Conservation (phyloP, 2,888 invertebrate species). For the Papilio gigon region DNA sequence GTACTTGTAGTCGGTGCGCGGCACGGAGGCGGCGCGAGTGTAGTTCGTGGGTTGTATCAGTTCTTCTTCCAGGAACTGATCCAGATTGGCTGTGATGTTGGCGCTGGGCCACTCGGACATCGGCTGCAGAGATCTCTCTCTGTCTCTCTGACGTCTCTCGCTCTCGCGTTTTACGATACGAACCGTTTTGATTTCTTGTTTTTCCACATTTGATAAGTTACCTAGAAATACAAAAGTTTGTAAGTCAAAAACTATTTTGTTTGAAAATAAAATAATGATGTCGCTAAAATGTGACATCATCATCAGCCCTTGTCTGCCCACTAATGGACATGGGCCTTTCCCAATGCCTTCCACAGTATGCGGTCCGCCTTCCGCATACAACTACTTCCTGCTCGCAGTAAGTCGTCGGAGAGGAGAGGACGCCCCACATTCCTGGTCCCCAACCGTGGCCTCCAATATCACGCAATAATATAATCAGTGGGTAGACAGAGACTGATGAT, state of each 20-base stretch:
- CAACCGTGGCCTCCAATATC: too few species aligned
- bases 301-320: too few species aligned
- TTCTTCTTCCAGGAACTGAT: conserved; percentile 78
- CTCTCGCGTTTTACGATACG: conserved; percentile 96
- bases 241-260: background rate
- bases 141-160: conserved; percentile 91
- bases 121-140: conserved; percentile 85
- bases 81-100: conserved; percentile 71
- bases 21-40: conserved; percentile 79
- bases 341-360: too few species aligned
- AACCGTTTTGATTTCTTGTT: conserved; percentile 95
- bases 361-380: too few species aligned
- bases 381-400: too few species aligned
- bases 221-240: conserved; percentile 66
- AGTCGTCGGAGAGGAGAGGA: too few species aligned
- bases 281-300: too few species aligned
- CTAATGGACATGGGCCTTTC: too few species aligned
- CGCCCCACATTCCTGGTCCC: too few species aligned
- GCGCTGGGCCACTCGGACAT: conserved; percentile 75
- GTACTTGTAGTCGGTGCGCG: conserved; percentile 73
- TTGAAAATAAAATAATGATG: too few species aligned
- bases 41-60: conserved; percentile 69
- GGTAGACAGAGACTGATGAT: too few species aligned
- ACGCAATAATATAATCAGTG: too few species aligned
- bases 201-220: conserved; percentile 88